Conservation (phyloP, 2,888 invertebrate species). For the Phymatocera aterrima region DNA sequence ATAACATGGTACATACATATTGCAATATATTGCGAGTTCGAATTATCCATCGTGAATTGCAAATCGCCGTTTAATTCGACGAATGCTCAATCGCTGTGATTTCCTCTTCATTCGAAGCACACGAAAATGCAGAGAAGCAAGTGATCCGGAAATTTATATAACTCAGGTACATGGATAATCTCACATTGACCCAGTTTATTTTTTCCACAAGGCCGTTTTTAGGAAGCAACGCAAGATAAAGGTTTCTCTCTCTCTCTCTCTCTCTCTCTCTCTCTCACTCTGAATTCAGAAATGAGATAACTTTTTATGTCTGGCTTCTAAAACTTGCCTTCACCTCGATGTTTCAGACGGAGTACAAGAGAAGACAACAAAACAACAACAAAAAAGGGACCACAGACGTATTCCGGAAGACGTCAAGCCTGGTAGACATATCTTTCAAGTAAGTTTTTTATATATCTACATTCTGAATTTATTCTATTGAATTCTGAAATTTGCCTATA, state of each 20-base stretch:
- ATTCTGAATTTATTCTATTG: not conserved
- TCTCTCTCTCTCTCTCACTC: not conserved
- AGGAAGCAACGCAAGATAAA: not conserved
- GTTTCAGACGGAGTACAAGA: slow-evolving; percentile 22
- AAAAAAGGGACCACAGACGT: too few relatives aligned
- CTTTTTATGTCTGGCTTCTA: not conserved
- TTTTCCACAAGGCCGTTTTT: not conserved
- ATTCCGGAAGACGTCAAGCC: slow-evolving; percentile 17
- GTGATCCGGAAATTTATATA: slow-evolving; percentile 6
- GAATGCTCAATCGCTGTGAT: slow-evolving; percentile 46
- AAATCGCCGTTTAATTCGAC: not conserved
- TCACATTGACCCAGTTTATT: slow-evolving; percentile 28
- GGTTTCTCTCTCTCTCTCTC: not conserved
- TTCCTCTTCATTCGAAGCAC: slow-evolving; percentile 11
- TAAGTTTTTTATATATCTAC: slow-evolving; percentile 14
- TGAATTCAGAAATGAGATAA: too few relatives aligned
- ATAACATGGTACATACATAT: too few relatives aligned
- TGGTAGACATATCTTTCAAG: slow-evolving; percentile 24
- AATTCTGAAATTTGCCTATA: too few relatives aligned
- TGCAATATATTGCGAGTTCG: not conserved
- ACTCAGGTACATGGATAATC: slow-evolving; percentile 16
- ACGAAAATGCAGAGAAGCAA: not conserved
- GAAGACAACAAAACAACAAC: too few relatives aligned
- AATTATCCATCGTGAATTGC: slow-evolving; percentile 5
- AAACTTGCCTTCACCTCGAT: not conserved